These are phyloP conservation scores for Dinomys branickii DNA, from an alignment of 2,113 vertebrate genomes.

Conservation along the genomic window DNA sequence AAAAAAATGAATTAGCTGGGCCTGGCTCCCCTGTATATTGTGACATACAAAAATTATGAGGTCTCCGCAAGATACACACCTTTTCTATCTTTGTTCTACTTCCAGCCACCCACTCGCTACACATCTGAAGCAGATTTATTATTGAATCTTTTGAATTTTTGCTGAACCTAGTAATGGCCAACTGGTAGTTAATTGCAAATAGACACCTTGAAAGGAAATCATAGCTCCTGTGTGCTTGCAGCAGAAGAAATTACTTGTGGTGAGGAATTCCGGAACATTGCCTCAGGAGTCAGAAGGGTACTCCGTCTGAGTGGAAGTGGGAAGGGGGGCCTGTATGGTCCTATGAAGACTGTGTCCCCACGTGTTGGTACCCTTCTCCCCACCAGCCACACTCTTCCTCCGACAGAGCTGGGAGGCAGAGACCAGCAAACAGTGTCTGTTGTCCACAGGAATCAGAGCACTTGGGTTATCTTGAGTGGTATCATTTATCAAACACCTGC, in stretches of 20 bases:
- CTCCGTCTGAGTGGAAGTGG: background rate
- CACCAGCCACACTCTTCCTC: background rate
- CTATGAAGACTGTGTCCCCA: background rate
- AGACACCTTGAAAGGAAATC: background rate
- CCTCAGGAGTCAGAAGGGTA: background rate
- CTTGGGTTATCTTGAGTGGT: background rate
- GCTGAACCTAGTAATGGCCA: background rate
- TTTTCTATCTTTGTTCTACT: background rate
- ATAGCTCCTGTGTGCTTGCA: background rate
- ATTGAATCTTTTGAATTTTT: constrained; percentile 25
- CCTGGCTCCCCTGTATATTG: background rate
- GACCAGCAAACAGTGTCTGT: background rate
- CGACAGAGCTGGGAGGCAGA: background rate
- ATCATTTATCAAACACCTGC: background rate
- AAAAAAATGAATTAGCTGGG: background rate
- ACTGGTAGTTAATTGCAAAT: background rate
- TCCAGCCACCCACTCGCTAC: background rate
- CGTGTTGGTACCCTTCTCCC: background rate
- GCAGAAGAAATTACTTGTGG: background rate
- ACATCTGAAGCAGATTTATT: background rate
- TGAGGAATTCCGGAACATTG: background rate
- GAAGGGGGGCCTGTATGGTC: background rate
- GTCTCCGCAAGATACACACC: background rate
- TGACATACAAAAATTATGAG: constrained; percentile 12
- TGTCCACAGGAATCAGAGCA: background rate